Evolutionary conservation across 2,888 invertebrate genomes (phyloP).

Genomic region (Platerodrilus igneus): DNA sequence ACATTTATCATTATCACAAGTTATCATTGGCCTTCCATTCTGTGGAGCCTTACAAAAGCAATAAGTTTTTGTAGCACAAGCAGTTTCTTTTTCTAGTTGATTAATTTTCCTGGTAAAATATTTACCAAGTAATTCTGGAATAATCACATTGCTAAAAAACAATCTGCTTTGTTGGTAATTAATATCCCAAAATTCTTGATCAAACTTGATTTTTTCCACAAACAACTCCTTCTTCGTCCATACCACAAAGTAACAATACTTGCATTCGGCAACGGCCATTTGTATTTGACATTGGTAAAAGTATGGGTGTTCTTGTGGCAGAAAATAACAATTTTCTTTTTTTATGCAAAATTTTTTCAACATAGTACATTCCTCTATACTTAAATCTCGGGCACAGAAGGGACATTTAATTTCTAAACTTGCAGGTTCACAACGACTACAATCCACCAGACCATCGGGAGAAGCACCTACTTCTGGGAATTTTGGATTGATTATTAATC

Average conservation of each 20-base stretch:
- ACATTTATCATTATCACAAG: not conserved
- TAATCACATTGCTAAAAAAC: not conserved
- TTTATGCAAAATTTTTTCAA: too few relatives aligned
- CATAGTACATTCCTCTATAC: too few relatives aligned
- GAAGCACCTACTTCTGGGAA: too few relatives aligned
- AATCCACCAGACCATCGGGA: too few relatives aligned
- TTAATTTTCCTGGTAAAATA: not conserved
- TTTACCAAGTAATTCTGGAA: slow-evolving; percentile 2
- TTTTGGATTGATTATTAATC: too few relatives aligned
- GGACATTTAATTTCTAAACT: too few relatives aligned
- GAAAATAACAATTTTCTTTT: too few relatives aligned
- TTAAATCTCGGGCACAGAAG: too few relatives aligned
- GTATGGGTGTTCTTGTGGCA: too few relatives aligned
- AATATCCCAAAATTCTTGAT: not conserved
- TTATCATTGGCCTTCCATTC: slow-evolving; percentile 1
- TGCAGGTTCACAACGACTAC: too few relatives aligned
- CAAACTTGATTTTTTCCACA: not conserved
- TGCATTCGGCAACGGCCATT: too few relatives aligned
- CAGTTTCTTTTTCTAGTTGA: not conserved
- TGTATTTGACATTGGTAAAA: too few relatives aligned
- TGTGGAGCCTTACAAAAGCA: not conserved
- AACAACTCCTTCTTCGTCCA: not conserved
- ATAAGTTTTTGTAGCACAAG: not conserved
- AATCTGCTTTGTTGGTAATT: not conserved
- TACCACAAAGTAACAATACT: not conserved